phyloP scores from a whole-genome alignment of 2,797 vertebrate species.

The Acanthopagrus latus region DNA sequence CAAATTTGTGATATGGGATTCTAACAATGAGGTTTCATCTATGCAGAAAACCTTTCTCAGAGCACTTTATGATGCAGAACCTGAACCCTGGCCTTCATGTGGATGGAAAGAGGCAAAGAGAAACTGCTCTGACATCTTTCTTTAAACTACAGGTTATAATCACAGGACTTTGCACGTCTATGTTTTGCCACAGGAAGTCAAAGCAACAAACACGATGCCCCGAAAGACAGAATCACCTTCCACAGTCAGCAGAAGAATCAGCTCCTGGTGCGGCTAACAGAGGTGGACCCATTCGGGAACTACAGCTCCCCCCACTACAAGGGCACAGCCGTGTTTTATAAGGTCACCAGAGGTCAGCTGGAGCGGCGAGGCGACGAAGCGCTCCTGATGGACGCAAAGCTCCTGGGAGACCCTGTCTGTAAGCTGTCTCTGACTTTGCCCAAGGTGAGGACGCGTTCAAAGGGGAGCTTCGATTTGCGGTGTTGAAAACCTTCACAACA shows the following conservation, averaged over 20 bases:
- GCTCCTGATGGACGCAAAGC: constrained; percentile 47
- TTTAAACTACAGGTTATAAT: neutral
- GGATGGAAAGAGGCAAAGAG: neutral
- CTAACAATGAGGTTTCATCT: neutral
- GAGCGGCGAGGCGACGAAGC: constrained; percentile 70
- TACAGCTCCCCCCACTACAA: constrained; percentile 92
- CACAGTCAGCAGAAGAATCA: constrained; percentile 88
- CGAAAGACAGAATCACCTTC: constrained; percentile 82
- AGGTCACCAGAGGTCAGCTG: constrained; percentile 83
- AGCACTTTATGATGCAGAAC: neutral
- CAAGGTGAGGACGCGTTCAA: constrained; percentile 80
- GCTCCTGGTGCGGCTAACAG: constrained; percentile 85
- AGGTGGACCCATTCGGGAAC: constrained; percentile 91
- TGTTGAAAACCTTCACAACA: neutral
- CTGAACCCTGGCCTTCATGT: neutral
- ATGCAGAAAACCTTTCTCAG: neutral
- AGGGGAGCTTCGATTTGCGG: rapidly evolving
- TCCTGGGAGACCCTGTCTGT: constrained; percentile 84
- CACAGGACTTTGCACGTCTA: neutral
- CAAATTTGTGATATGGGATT: neutral
- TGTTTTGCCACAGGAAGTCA: constrained; percentile 15
- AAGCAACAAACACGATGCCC: neutral
- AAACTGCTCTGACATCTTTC: neutral
- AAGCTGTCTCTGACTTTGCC: constrained; percentile 89
- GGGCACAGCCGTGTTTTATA: constrained; percentile 86